phyloP scores from a whole-genome alignment of 2,888 invertebrate species.

The Diarsia rubi region DNA sequence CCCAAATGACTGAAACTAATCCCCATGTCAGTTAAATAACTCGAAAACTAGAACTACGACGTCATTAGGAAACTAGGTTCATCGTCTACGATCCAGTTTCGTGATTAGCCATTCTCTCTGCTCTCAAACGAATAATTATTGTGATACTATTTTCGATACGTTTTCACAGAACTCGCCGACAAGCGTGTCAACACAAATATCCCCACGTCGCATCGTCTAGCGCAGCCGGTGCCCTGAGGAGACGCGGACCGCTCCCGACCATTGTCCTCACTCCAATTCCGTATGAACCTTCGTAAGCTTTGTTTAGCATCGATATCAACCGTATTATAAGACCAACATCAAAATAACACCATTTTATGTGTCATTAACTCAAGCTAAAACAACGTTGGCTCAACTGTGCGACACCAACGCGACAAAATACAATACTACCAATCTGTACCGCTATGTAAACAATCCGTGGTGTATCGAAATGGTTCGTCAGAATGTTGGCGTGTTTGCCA shows the following conservation, averaged over 20 bases:
- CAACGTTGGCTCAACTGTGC: constrained; percentile 62
- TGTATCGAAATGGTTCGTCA: constrained; percentile 71
- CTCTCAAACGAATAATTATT: constrained; percentile 61
- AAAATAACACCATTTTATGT: constrained; percentile 80
- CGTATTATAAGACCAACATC: constrained; percentile 74
- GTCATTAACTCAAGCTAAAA: constrained; percentile 73
- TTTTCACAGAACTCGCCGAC: constrained; percentile 64
- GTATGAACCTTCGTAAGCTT: constrained; percentile 68
- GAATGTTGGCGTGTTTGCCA: constrained; percentile 74
- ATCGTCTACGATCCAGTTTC: constrained; percentile 56
- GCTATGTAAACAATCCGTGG: constrained; percentile 73
- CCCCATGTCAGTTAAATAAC: constrained; percentile 41
- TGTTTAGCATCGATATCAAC: constrained; percentile 70
- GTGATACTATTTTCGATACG: constrained; percentile 61
- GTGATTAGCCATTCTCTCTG: constrained; percentile 56
- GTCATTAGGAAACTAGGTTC: constrained; percentile 53
- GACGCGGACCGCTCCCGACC: constrained; percentile 37
- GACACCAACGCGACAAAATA: constrained; percentile 73
- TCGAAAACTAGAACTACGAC: constrained; percentile 31
- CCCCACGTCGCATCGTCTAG: constrained; percentile 51
- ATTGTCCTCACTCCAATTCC: constrained; percentile 66
- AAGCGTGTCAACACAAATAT: constrained; percentile 70
- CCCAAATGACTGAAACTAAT: constrained; percentile 34
- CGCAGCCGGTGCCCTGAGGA: constrained; percentile 1
- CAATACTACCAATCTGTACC: constrained; percentile 68